These are phyloP conservation scores for Gari tellinella DNA, from an alignment of 2,888 invertebrate species.

Conservation along the genomic window DNA sequence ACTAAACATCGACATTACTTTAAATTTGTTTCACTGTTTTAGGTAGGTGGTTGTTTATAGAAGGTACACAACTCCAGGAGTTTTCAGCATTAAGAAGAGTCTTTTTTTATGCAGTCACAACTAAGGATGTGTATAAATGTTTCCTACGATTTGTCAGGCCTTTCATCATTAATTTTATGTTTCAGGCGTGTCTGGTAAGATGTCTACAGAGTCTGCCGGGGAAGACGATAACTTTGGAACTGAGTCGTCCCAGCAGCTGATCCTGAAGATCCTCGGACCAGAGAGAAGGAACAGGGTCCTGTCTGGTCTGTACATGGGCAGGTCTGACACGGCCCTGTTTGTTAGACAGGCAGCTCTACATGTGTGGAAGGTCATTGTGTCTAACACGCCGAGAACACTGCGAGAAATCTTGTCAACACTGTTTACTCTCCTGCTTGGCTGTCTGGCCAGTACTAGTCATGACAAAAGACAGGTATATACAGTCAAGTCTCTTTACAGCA, in stretches of 20 bases:
- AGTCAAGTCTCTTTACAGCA: not conserved
- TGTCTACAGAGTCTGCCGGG: conserved; percentile 98
- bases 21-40: too few species aligned
- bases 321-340: conserved; percentile 98
- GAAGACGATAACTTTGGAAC: conserved; percentile 99
- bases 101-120: too few species aligned
- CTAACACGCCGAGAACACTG: conserved; percentile 98
- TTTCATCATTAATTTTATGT: too few species aligned
- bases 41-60: too few species aligned
- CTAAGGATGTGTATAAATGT: too few species aligned
- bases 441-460: conserved; percentile 97
- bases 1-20: too few species aligned
- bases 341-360: conserved; percentile 98
- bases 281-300: conserved; percentile 95
- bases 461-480: conserved; percentile 93
- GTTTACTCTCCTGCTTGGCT: conserved; percentile 95
- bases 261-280: conserved; percentile 93
- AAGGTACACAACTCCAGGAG: too few species aligned
- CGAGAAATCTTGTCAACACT: conserved; percentile 97
- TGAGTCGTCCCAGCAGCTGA: conserved; percentile 88
- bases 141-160: too few species aligned
- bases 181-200: conserved; percentile 95
- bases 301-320: conserved; percentile 92
- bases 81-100: too few species aligned
- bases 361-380: conserved; percentile 99